Conservation (phyloP, 2,797 vertebrate species). For the Eremophila alpestris region DNA sequence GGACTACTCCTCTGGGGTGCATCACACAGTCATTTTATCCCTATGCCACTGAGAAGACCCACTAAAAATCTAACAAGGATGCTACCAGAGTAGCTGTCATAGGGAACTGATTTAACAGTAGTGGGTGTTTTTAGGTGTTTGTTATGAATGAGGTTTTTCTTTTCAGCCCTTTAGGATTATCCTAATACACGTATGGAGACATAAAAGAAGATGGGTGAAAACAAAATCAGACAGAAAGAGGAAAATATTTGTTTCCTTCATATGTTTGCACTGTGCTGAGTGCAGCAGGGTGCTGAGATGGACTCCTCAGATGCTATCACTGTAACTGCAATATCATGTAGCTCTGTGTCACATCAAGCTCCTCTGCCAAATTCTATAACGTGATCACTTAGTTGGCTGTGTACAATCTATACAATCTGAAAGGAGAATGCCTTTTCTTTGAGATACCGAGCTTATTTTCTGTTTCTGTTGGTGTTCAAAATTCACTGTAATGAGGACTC, state of each 20-base stretch:
- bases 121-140: background rate
- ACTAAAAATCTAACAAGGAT: background rate
- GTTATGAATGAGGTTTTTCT: background rate
- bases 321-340: conserved; percentile 38
- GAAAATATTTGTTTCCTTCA: background rate
- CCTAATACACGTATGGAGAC: background rate
- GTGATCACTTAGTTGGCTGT: background rate
- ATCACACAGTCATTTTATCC: conserved; percentile 22
- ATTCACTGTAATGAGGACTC: background rate
- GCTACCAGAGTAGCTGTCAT: background rate
- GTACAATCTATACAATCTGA: background rate
- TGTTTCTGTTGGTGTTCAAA: background rate
- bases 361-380: background rate
- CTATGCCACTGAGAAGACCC: background rate
- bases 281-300: background rate
- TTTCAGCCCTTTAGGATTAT: background rate
- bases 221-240: background rate
- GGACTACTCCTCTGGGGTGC: background rate
- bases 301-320: conserved; percentile 41
- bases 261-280: background rate
- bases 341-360: background rate
- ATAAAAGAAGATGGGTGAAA: background rate
- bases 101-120: background rate
- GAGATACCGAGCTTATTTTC: background rate
- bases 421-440: background rate